Evolutionary conservation across 2,888 invertebrate species (phyloP).

Genomic region (Trachelus stipa): DNA sequence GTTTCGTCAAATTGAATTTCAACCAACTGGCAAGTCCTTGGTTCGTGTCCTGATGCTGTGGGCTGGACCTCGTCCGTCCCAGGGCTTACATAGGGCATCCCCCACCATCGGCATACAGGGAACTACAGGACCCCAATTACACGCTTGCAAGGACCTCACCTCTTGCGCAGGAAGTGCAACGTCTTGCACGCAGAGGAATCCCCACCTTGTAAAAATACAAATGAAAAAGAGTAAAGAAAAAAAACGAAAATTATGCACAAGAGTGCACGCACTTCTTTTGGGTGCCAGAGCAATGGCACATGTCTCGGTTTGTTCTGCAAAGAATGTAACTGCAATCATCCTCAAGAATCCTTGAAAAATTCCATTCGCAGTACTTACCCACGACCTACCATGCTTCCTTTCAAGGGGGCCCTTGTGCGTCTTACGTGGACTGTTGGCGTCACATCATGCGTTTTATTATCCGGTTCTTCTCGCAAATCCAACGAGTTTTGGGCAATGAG

Average conservation of each 20-base stretch:
- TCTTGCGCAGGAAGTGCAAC: conserved; percentile 58
- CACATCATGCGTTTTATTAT: conserved; percentile 53
- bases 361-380: not conserved
- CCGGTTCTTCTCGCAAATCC: conserved; percentile 4
- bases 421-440: conserved; percentile 21
- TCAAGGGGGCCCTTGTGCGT: no score
- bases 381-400: not conserved
- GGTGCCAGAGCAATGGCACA: no score
- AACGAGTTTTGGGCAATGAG: conserved; percentile 7
- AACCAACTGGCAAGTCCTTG: conserved; percentile 47
- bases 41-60: conserved; percentile 62
- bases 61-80: conserved; percentile 62
- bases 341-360: no score
- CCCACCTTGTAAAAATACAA: no score
- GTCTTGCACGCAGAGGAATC: conserved; percentile 14
- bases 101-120: conserved; percentile 57
- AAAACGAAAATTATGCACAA: no score
- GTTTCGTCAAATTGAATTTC: no score
- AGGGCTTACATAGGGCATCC: conserved; percentile 66
- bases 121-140: conserved; percentile 63
- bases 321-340: no score
- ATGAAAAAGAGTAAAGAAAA: no score
- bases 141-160: conserved; percentile 41
- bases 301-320: no score
- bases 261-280: no score